phyloP scores from a whole-genome alignment of 2,888 invertebrate species.

The Meteorus cinctellus region DNA sequence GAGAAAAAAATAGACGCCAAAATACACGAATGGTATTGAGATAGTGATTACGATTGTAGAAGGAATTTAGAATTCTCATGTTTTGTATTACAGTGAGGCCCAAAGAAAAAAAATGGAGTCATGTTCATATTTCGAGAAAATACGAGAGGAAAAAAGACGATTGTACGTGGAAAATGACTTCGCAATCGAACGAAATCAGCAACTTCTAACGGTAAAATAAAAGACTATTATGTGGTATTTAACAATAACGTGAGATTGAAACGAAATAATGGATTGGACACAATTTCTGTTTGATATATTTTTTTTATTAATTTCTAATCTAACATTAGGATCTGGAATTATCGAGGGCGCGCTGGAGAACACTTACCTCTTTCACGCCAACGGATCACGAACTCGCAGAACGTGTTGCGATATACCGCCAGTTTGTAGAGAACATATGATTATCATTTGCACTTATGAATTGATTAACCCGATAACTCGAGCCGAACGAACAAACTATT shows the following conservation, averaged over 20 bases:
- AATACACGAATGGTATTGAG: conserved; percentile 56
- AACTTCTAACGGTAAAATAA: conserved; percentile 62
- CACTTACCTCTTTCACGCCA: conserved; percentile 65
- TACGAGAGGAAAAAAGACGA: conserved; percentile 41
- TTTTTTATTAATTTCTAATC: conserved; percentile 14
- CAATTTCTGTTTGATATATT: background rate
- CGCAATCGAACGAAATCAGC: conserved; percentile 61
- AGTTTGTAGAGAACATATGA: conserved; percentile 17
- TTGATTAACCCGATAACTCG: conserved; percentile 69
- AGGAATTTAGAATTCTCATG: background rate
- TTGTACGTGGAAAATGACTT: conserved; percentile 55
- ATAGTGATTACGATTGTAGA: background rate
- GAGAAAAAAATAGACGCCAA: conserved; percentile 55
- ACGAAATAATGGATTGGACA: conserved; percentile 12
- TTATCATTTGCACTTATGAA: conserved; percentile 20
- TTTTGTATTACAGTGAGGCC: conserved; percentile 49
- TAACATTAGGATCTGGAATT: conserved; percentile 62
- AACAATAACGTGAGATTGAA: background rate
- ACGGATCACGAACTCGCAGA: conserved; percentile 67
- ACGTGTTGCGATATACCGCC: conserved; percentile 57
- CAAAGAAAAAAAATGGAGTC: conserved; percentile 46
- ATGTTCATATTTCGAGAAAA: conserved; percentile 24
- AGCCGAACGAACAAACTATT: conserved; percentile 73
- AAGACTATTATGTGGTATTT: background rate
- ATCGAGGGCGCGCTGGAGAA: conserved; percentile 65